phyloP scores from a whole-genome alignment of 2,113 vertebrate genomes.

The Turnix velox region DNA sequence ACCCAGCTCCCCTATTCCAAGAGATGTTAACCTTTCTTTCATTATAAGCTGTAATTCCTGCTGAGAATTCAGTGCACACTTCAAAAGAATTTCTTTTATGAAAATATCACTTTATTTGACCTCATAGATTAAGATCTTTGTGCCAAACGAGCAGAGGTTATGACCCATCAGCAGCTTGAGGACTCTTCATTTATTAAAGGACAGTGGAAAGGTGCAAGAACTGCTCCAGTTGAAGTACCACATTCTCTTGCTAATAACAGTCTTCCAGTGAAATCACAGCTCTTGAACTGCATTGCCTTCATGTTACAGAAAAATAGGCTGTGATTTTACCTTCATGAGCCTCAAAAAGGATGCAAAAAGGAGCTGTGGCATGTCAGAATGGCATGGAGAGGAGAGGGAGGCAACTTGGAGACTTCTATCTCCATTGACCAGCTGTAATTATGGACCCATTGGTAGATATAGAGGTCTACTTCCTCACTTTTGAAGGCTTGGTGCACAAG shows the following conservation, averaged over 20 bases:
- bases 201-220: neutral
- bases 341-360: neutral
- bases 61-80: neutral
- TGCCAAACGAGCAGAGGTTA: neutral
- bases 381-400: rapidly evolving
- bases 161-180: neutral
- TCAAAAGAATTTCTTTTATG: neutral
- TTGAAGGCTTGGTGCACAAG: neutral
- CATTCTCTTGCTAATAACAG: neutral
- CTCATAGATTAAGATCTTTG: neutral
- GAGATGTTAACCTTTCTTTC: neutral
- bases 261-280: neutral
- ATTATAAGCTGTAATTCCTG: neutral
- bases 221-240: neutral
- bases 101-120: neutral
- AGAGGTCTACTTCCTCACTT: neutral
- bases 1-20: neutral
- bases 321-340: neutral
- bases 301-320: neutral
- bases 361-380: neutral
- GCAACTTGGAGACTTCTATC: neutral
- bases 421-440: neutral
- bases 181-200: neutral
- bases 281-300: neutral
- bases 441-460: neutral